Evolutionary conservation across 2,888 invertebrate genomes (phyloP), one percentile per base, ranked within the genome.

Genomic region (Agrilus cyanescens): DNA sequence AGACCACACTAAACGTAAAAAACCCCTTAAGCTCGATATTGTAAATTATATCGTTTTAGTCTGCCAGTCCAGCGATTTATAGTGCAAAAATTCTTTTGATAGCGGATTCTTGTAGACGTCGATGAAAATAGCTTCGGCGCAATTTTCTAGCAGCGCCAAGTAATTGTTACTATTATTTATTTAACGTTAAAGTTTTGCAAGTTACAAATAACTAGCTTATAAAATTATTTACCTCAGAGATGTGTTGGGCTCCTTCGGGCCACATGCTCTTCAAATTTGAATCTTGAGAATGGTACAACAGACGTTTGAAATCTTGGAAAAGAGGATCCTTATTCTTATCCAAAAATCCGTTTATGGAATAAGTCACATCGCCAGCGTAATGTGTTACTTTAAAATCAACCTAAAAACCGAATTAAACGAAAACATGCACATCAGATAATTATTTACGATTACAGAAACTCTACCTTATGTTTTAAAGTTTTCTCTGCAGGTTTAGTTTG

Each of bases 321-420:
- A 97, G 72, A 0, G 89, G 87, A 66, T 97, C 97, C 66, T 85
- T 91, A 71, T 97, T 97, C 71, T 97, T 97, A 66, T 97, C 96
- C 67, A 97, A 78, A 70, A 97, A 97, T 1, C 94, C 93, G 12
- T 74, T 73, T 13, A 94, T 78, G 41, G 79, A 80, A 71, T 97
- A 97, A 12, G 87, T 85, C 20, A 97, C 97, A 60, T 95, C 91
- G 4, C 97, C 97, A 0, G 97, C 97, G 65, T 97, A 97, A 66
- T 97, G 97, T 12, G 81, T 87, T 50, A 90, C 81, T 50, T 84
- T 74, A 61, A 90, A 90, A 62, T 89, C 80, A 25, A 59, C 48
- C 53, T 54, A 29, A 8, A 46, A 43, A 32, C 30, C 6, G 18
- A 7, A 12, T 12, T 34, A 10, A 12, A 20, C n/a, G 18, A 37